Conservation (phyloP, 2,888 invertebrate genomes). For the Serripes groenlandicus region DNA sequence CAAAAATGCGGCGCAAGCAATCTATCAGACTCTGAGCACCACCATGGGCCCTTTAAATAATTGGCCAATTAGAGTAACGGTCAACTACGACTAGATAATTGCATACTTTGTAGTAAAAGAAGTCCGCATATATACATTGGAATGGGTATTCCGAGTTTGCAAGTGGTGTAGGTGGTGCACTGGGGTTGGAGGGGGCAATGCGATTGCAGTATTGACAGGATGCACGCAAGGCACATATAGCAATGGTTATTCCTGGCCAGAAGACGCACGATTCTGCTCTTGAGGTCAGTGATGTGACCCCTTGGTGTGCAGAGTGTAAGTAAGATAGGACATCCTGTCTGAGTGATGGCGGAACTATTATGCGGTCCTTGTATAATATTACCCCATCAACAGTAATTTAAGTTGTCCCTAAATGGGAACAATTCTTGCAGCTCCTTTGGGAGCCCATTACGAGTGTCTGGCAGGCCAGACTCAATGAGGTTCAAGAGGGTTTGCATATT, state of each 20-base stretch:
- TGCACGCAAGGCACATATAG: background rate
- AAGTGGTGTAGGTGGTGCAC: slow-evolving; percentile 63
- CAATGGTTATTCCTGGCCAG: too few species aligned
- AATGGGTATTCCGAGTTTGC: slow-evolving; percentile 65
- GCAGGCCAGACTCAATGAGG: too few species aligned
- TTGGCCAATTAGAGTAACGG: too few species aligned
- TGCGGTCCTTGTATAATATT: background rate
- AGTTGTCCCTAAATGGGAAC: slow-evolving; percentile 37
- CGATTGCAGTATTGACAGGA: background rate
- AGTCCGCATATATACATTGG: too few species aligned
- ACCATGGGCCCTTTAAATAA: too few species aligned
- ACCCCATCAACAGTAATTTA: slow-evolving; percentile 41
- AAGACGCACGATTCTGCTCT: too few species aligned
- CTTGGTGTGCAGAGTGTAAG: slow-evolving; percentile 74
- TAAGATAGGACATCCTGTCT: slow-evolving; percentile 43
- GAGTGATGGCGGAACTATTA: slow-evolving; percentile 30
- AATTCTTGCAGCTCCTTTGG: slow-evolving; percentile 36
- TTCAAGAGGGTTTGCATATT: too few species aligned
- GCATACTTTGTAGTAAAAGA: too few species aligned
- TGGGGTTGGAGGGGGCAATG: slow-evolving; percentile 58
- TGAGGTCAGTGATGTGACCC: slow-evolving; percentile 45
- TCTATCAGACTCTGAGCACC: too few species aligned
- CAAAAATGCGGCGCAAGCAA: too few species aligned
- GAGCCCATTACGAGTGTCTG: too few species aligned
- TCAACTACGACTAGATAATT: too few species aligned